Percentiles rank a stretch among this genome's conserved stretches.
Conservation (phyloP, 2,113 vertebrate species). For the Muntiacus muntjak region DNA sequence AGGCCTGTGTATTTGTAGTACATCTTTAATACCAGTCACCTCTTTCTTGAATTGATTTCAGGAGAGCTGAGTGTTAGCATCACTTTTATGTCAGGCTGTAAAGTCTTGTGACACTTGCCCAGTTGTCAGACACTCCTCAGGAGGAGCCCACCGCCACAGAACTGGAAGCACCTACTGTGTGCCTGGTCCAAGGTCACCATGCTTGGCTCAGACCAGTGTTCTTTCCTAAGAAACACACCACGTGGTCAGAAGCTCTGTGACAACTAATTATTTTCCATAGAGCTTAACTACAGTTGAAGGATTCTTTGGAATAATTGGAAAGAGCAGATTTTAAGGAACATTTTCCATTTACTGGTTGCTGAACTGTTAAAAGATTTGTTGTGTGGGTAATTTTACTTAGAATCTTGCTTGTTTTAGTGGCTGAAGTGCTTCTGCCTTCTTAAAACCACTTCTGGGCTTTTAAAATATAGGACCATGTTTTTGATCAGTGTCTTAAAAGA, state of each 20-base stretch:
- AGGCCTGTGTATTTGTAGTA: background rate
- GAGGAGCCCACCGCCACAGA: background rate
- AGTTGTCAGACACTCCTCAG: background rate
- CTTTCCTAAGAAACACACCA: conserved; percentile 5
- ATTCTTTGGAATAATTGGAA: conserved; percentile 38
- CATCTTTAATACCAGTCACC: background rate
- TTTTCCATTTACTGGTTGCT: conserved; percentile 48
- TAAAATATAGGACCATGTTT: conserved; percentile 25
- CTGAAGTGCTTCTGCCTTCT: conserved; percentile 35
- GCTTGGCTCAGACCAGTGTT: background rate
- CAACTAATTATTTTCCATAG: conserved; percentile 8
- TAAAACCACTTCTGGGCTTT: conserved; percentile 47
- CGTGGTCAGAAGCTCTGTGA: conserved; percentile 30
- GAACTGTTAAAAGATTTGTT: conserved; percentile 48
- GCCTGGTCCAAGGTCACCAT: background rate
- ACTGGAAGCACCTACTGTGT: background rate
- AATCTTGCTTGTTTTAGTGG: conserved; percentile 49
- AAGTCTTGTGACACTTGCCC: background rate
- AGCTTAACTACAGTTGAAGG: conserved; percentile 9
- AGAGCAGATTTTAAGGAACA: background rate
- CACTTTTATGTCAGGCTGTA: background rate
- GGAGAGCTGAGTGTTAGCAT: conserved; percentile 33
- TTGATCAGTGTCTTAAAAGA: conserved; percentile 46
- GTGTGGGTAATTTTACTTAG: conserved; percentile 12
- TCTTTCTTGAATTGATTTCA: conserved; percentile 7